phyloP scores from a whole-genome alignment of 2,797 vertebrate species.

The Cuculus canorus region DNA sequence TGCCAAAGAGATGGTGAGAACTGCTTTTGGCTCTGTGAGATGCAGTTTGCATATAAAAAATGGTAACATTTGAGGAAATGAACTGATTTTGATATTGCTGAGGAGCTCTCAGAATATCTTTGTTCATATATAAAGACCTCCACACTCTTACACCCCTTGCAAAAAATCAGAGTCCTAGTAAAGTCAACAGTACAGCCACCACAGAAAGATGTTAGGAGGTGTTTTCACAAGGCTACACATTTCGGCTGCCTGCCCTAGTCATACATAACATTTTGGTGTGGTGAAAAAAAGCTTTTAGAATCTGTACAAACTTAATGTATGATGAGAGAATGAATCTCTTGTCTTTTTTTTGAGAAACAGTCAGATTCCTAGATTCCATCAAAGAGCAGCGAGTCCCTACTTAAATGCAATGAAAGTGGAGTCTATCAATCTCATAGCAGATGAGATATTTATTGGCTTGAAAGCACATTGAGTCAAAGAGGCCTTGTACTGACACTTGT shows the following conservation, averaged over 20 bases:
- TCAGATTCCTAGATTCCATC: not conserved
- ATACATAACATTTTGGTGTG: not conserved
- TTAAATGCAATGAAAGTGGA: not conserved
- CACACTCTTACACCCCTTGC: too few relatives aligned
- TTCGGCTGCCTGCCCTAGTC: not conserved
- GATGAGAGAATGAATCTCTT: not conserved
- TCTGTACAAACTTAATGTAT: not conserved
- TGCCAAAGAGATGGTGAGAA: not conserved
- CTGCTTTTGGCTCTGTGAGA: not conserved
- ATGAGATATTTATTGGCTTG: not conserved
- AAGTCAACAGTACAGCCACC: not conserved
- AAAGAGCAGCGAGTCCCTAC: not conserved
- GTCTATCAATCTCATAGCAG: not conserved
- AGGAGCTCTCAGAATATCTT: not conserved
- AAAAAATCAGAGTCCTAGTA: not conserved
- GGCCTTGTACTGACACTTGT: not conserved
- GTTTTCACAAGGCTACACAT: not conserved
- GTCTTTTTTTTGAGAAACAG: not conserved
- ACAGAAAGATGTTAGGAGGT: not conserved
- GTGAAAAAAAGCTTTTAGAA: not conserved
- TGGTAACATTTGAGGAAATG: not conserved
- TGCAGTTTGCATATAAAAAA: not conserved
- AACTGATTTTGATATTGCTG: not conserved
- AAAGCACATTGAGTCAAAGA: not conserved
- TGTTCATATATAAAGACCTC: not conserved